Evolutionary conservation across 2,888 invertebrate species (phyloP).

Genomic region (Dicroscelio sp.): DNA sequence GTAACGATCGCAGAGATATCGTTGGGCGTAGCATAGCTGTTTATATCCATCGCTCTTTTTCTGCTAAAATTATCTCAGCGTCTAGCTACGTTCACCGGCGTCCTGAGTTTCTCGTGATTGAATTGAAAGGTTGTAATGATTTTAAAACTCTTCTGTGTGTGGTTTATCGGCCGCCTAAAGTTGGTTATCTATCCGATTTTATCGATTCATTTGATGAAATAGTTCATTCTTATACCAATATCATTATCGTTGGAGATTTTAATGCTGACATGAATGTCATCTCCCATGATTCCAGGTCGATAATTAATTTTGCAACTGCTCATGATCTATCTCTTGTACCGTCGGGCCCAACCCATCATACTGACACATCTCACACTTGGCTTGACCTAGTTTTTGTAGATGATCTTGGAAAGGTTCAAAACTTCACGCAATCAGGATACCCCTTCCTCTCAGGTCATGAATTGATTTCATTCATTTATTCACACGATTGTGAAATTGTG

Average conservation of each 20-base stretch:
- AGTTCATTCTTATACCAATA: neutral
- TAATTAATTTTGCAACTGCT: too few relatives aligned
- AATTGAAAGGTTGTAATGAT: neutral
- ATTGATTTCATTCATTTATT: too few relatives aligned
- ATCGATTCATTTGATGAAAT: neutral
- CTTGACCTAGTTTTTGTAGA: too few relatives aligned
- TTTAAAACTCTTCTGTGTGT: neutral
- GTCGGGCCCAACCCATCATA: too few relatives aligned
- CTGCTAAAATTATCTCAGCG: neutral
- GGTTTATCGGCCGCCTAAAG: neutral
- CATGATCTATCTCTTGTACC: too few relatives aligned
- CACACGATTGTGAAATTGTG: too few relatives aligned
- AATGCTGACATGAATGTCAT: constrained; percentile 20
- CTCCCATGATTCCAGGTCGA: too few relatives aligned
- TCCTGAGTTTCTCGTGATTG: neutral
- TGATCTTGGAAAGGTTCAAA: too few relatives aligned
- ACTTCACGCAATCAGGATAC: too few relatives aligned
- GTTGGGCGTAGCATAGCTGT: neutral
- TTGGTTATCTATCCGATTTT: neutral
- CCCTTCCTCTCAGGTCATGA: too few relatives aligned
- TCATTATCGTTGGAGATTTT: neutral
- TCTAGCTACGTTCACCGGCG: neutral
- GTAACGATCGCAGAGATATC: neutral
- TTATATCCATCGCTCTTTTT: neutral
- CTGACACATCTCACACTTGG: too few relatives aligned